Evolutionary conservation across 2,113 vertebrate species (phyloP).

Genomic region (Poeciliopsis occidentalis): DNA sequence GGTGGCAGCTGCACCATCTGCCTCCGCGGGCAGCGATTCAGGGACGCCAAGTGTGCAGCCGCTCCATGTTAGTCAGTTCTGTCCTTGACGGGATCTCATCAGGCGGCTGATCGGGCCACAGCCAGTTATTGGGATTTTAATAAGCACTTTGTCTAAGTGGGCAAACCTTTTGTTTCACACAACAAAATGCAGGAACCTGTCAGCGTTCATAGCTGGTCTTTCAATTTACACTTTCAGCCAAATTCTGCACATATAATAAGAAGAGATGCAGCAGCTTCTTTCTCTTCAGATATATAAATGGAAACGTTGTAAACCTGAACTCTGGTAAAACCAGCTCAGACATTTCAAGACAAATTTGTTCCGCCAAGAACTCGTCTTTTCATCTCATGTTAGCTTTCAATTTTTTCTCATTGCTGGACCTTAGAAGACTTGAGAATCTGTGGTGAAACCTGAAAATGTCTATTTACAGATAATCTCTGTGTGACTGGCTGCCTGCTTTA

Average conservation of each 20-base stretch:
- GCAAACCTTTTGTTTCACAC: slow-evolving; percentile 23
- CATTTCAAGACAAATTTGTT: too few relatives aligned
- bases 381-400: background rate
- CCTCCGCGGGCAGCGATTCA: slow-evolving; percentile 21
- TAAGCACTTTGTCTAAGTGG: slow-evolving; percentile 19
- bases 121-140: background rate
- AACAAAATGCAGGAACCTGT: slow-evolving; percentile 18
- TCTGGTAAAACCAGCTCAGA: background rate
- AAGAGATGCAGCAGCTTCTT: background rate
- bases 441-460: background rate
- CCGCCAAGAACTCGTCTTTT: background rate
- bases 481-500: background rate
- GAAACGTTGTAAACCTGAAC: background rate
- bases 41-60: slow-evolving; percentile 30
- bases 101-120: slow-evolving; percentile 15
- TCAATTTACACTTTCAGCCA: slow-evolving; percentile 30
- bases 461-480: background rate
- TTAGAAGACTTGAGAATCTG: background rate
- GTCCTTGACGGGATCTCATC: slow-evolving; percentile 18
- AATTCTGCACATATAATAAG: slow-evolving; percentile 19
- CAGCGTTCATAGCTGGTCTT: background rate
- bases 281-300: too few relatives aligned
- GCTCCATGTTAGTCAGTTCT: slow-evolving; percentile 33
- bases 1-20: slow-evolving; percentile 44
- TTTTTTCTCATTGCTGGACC: background rate